Conservation (phyloP, 2,113 vertebrate species). For the Dasyurus viverrinus region DNA sequence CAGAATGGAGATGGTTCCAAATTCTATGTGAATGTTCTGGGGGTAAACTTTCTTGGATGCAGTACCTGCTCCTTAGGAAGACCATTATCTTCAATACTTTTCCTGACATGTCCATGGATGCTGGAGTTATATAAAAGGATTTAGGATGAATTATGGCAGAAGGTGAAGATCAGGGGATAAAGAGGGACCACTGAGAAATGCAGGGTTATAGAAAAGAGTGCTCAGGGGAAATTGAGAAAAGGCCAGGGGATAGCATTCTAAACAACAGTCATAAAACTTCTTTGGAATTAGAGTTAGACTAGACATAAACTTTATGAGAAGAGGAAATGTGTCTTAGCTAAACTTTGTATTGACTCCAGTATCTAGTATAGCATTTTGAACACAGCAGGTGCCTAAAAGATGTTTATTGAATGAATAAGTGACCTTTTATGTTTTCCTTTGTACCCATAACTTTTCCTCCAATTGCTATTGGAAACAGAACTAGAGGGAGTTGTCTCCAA, state of each 20-base stretch:
- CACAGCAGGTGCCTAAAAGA: not conserved
- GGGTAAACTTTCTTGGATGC: conserved; percentile 52
- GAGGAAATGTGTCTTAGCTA: not conserved
- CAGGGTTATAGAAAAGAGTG: not conserved
- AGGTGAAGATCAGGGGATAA: not conserved
- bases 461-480: not conserved
- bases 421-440: not conserved
- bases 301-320: not conserved
- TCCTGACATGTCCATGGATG: not conserved
- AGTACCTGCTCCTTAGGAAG: not conserved
- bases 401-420: not conserved
- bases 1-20: conserved; percentile 33
- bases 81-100: not conserved
- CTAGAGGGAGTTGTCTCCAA: not conserved
- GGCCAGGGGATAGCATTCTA: not conserved
- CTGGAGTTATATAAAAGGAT: not conserved
- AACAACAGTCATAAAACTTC: not conserved
- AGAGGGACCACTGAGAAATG: not conserved
- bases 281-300: not conserved
- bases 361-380: not conserved
- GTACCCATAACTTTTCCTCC: not conserved
- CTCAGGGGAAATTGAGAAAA: not conserved
- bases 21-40: conserved; percentile 47
- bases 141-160: not conserved
- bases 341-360: not conserved